Evolutionary conservation across 2,113 vertebrate genomes (phyloP).

Genomic region (Plestiodon gilberti): DNA sequence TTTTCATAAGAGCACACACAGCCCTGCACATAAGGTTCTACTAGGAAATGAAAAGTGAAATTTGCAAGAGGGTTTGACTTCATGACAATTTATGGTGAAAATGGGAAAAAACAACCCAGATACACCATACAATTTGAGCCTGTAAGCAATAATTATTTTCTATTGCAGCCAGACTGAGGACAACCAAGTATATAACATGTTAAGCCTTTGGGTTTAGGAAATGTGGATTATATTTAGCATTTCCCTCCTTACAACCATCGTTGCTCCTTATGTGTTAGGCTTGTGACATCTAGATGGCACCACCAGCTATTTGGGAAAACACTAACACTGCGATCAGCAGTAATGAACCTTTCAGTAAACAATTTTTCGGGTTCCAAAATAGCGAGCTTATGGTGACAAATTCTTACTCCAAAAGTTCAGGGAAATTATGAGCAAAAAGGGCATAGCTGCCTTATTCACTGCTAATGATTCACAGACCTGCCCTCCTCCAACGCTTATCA

Average conservation of each 20-base stretch:
- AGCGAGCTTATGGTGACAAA: conserved; percentile 3
- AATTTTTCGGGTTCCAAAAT: conserved; percentile 34
- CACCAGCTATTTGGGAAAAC: conserved; percentile 35
- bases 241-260: not conserved
- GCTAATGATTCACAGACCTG: not conserved
- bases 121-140: conserved; percentile 6
- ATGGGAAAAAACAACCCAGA: not conserved
- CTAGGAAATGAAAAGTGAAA: not conserved
- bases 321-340: not conserved
- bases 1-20: not conserved
- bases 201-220: not conserved
- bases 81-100: not conserved
- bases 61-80: not conserved
- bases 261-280: not conserved
- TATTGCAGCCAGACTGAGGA: not conserved
- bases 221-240: conserved; percentile 16
- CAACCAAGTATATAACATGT: not conserved
- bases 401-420: conserved; percentile 20
- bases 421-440: conserved; percentile 7
- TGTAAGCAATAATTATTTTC: conserved; percentile 11
- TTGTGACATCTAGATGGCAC: conserved; percentile 22
- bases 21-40: not conserved
- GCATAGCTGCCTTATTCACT: not conserved
- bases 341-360: conserved; percentile 43
- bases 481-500: not conserved